phyloP scores from a whole-genome alignment of 2,888 invertebrate species.

The Drosophila monieri region DNA sequence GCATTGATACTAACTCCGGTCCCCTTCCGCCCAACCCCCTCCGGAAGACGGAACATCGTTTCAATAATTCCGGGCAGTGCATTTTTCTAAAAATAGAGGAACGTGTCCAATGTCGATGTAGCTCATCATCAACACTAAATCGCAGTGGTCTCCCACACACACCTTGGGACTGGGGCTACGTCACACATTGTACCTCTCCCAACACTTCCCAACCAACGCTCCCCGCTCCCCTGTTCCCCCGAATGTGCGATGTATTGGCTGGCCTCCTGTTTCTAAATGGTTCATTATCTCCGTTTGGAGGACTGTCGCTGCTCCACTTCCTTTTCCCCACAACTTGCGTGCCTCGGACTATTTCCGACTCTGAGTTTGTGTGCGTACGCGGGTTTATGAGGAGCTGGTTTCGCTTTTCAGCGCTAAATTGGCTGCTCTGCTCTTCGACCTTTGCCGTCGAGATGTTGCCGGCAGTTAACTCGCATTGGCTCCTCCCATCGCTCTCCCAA shows the following conservation, averaged over 20 bases:
- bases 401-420: conserved; percentile 35
- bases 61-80: conserved; percentile 16
- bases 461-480: conserved; percentile 11
- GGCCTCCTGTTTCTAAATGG: not conserved
- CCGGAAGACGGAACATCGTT: conserved; percentile 1
- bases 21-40: conserved; percentile 12
- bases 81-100: conserved; percentile 34
- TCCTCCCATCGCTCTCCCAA: not conserved
- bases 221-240: not conserved
- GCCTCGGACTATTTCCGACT: conserved; percentile 32
- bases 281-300: not conserved
- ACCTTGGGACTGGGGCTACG: not conserved
- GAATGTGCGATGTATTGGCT: not conserved
- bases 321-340: conserved; percentile 20
- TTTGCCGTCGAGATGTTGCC: conserved; percentile 33
- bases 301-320: conserved; percentile 11
- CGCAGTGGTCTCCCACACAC: not conserved
- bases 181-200: conserved; percentile 4
- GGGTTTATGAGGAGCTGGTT: conserved; percentile 35
- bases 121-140: conserved; percentile 12
- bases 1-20: conserved; percentile 51
- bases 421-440: conserved; percentile 58
- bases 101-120: conserved; percentile 23
- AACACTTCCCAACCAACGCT: not conserved
- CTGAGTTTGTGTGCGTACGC: not conserved